A percentile compares a stretch with the other conserved stretches of the same genome.
phyloP scores from a whole-genome alignment of 2,797 vertebrate species.

The Synanceia verrucosa region DNA sequence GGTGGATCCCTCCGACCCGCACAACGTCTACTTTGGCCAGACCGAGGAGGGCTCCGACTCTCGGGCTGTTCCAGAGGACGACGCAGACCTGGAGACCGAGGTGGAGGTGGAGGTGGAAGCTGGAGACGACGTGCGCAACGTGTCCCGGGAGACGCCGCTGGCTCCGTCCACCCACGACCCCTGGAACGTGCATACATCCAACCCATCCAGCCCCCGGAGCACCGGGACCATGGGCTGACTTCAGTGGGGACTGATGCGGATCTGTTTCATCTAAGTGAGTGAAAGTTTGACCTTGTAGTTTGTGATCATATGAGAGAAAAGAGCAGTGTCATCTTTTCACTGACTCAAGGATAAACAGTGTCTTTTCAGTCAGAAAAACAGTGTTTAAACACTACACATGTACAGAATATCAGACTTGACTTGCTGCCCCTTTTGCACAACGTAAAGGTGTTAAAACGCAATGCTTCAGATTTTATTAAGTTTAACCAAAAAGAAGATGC shows the following conservation, averaged over 20 bases:
- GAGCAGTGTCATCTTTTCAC: not conserved
- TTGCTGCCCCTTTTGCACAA: conserved; percentile 54
- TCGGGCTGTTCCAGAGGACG: conserved; percentile 72
- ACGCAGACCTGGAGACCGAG: conserved; percentile 60
- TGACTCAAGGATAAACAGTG: not conserved
- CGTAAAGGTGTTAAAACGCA: not conserved
- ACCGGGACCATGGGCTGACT: conserved; percentile 71
- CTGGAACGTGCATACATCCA: conserved; percentile 72
- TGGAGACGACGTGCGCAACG: conserved; percentile 71
- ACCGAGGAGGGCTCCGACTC: conserved; percentile 80
- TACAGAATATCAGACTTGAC: conserved; percentile 37
- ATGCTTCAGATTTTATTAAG: not conserved
- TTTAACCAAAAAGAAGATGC: not conserved
- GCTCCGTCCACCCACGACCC: conserved; percentile 79
- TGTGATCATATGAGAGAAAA: not conserved
- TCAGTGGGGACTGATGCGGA: not conserved
- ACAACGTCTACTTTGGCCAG: conserved; percentile 55
- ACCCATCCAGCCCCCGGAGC: conserved; percentile 70
- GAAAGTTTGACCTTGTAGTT: not conserved
- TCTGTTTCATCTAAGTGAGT: not conserved
- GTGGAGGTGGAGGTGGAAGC: conserved; percentile 60
- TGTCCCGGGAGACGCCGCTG: conserved; percentile 74
- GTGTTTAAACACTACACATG: conserved; percentile 32
- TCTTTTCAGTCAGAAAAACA: conserved; percentile 12
- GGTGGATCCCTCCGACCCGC: conserved; percentile 74